Conservation (phyloP, 2,113 vertebrate genomes). For the Tympanuchus pallidicinctus region DNA sequence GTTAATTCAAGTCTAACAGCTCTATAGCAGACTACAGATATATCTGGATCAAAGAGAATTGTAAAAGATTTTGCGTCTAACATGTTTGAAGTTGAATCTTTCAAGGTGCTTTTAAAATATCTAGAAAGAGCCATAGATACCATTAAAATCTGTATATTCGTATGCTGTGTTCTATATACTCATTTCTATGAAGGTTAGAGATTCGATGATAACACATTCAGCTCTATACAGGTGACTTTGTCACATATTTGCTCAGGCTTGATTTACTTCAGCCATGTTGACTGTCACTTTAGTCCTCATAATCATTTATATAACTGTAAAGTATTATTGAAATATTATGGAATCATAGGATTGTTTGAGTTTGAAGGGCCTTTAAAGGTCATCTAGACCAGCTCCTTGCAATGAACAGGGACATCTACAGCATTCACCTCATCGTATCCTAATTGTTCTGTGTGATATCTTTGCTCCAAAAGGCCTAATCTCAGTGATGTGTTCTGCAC, state of each 20-base stretch:
- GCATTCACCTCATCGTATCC: background rate
- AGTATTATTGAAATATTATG: background rate
- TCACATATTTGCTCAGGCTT: background rate
- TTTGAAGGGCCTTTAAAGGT: too few relatives aligned
- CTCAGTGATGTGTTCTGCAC: background rate
- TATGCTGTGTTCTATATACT: background rate
- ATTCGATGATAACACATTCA: background rate
- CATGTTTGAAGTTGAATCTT: background rate
- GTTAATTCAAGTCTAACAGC: background rate
- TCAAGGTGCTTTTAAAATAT: background rate
- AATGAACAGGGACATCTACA: too few relatives aligned
- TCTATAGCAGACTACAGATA: background rate
- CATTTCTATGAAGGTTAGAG: background rate
- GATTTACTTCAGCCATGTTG: background rate
- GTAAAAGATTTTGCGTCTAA: background rate
- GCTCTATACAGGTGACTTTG: background rate
- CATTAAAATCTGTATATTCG: background rate
- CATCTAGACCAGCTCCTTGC: too few relatives aligned
- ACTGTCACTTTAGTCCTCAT: background rate
- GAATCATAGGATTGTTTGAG: too few relatives aligned
- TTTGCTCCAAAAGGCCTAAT: background rate
- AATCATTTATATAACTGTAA: background rate
- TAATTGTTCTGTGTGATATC: background rate
- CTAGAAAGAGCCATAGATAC: background rate
- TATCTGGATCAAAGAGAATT: slow-evolving; percentile 12